Evolutionary conservation across 2,888 invertebrate genomes (phyloP), one percentile per base, ranked within the genome.

Genomic region (Amphipoea oculea): DNA sequence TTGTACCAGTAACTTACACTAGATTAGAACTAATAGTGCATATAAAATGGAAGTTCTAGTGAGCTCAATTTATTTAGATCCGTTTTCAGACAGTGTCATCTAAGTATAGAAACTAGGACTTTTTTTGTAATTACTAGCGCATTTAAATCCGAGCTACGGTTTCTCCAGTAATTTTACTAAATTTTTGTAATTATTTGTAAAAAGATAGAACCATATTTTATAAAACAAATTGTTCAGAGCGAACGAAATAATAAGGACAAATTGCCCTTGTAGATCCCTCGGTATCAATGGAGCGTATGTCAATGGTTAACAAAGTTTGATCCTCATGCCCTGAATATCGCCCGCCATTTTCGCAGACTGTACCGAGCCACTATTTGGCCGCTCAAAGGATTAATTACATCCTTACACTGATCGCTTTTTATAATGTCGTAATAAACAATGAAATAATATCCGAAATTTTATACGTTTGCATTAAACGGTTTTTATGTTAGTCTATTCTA

Each of bases 301-400:
- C 83, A 79, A 79, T 83, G 71, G 78, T 67, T 76, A 66, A 79
- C 73, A 86, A 79, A 88, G 86, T 88, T 83, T 83, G 76, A 78
- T 71, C 54, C 63, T 65, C 29, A 70, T 67, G 68, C 85, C 65
- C 57, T 79, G 69, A 45, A 65, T 57, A 79, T 62, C 62, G 76
- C 73, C 42, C 65, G 45, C 62, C 74, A 73, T 82, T 74, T 74
- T 78, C 68, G 71, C 57, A 65, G 57, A 69, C 57, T 62, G 66
- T 54, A 36, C 62, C 51, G 81, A 20, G 54, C 66, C 54, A 65
- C 63, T 83, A 66, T 83, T 72, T 72, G 48, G 71, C 78, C 60
- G 40, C 54, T 84, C 73, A 84, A 86, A 82, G 89, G 87, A 82
- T 87, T 86, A 86, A 88, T 84, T 86, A 79, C 71, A 74, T 72